These are phyloP conservation scores for Oxytorus armatus DNA, from an alignment of 2,888 invertebrate species.

Conservation along the genomic window DNA sequence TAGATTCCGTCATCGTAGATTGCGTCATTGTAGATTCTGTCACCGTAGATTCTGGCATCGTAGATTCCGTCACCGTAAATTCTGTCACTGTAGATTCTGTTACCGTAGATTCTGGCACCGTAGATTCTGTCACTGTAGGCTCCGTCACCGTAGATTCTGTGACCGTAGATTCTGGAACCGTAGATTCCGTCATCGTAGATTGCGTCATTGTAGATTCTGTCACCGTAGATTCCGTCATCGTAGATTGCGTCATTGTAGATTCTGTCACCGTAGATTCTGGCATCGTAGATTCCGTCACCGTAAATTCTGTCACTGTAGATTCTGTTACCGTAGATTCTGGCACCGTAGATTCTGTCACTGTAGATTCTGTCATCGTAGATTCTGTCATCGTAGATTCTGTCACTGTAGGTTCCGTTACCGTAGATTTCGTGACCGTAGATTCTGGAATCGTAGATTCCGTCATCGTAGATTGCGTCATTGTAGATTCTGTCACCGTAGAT, in stretches of 20 bases:
- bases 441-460: too few species aligned
- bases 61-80: too few species aligned
- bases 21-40: too few species aligned
- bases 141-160: background rate
- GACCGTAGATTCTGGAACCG: background rate
- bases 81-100: too few species aligned
- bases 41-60: too few species aligned
- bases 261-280: constrained; percentile 32
- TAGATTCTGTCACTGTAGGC: too few species aligned
- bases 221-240: constrained; percentile 34
- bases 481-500: too few species aligned
- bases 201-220: background rate
- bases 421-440: constrained; percentile 21
- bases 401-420: background rate
- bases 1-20: too few species aligned
- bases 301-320: background rate
- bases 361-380: background rate
- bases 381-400: background rate
- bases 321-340: background rate
- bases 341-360: background rate
- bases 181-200: background rate
- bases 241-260: too few species aligned
- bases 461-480: too few species aligned
- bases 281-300: background rate
- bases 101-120: too few species aligned